phyloP scores from a whole-genome alignment of 2,888 invertebrate species.

The Pachliopta kotzebuea region DNA sequence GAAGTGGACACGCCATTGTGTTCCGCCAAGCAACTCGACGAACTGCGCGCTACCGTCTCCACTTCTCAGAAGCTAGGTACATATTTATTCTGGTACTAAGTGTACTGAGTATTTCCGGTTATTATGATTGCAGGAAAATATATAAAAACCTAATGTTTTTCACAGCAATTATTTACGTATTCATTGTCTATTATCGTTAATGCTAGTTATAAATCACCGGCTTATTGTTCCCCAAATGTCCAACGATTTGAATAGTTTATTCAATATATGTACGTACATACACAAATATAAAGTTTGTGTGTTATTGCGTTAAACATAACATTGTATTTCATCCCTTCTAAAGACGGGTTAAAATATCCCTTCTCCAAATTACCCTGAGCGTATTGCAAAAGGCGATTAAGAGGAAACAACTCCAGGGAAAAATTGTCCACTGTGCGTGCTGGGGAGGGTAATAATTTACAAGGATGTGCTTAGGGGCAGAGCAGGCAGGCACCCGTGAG shows the following conservation, averaged over 20 bases:
- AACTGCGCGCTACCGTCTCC: slow-evolving; percentile 82
- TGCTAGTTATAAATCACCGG: background rate
- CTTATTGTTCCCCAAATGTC: background rate
- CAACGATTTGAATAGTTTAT: background rate
- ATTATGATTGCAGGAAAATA: background rate
- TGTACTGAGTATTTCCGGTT: background rate
- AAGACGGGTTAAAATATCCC: too few relatives aligned
- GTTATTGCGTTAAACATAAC: background rate
- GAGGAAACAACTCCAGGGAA: too few relatives aligned
- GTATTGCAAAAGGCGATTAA: too few relatives aligned
- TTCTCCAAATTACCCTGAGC: too few relatives aligned
- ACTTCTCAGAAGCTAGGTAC: slow-evolving; percentile 81
- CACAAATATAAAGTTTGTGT: too few relatives aligned
- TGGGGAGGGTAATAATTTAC: too few relatives aligned
- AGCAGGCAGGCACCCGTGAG: too few relatives aligned
- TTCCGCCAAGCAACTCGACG: slow-evolving; percentile 91
- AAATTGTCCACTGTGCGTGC: too few relatives aligned
- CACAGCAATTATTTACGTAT: background rate
- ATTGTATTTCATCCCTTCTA: too few relatives aligned
- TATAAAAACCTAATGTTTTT: background rate
- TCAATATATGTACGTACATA: too few relatives aligned
- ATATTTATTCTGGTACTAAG: slow-evolving; percentile 3
- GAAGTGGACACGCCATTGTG: slow-evolving; percentile 95
- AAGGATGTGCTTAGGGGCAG: too few relatives aligned
- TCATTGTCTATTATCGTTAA: background rate